Percentiles rank a stretch among this genome's conserved stretches.
Evolutionary conservation across 2,113 vertebrate species (phyloP).

Genomic region (Aplodontia rufa): DNA sequence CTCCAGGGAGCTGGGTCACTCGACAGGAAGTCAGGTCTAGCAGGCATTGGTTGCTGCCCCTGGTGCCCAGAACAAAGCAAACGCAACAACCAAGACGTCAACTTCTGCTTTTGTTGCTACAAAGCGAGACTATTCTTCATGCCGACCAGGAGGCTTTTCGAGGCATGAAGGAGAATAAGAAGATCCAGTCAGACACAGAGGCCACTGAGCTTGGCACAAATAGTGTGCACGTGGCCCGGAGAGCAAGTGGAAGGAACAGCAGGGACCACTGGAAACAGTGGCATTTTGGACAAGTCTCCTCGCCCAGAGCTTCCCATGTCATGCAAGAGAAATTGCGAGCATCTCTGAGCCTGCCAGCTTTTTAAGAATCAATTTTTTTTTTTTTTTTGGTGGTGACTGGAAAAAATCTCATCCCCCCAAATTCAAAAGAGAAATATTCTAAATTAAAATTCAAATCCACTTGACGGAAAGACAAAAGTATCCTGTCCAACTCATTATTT

Average conservation of each 20-base stretch:
- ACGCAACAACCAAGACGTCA: background rate
- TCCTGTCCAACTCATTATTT: background rate
- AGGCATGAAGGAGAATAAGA: background rate
- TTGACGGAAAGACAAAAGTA: background rate
- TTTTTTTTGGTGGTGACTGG: no score
- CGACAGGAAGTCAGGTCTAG: slow-evolving; percentile 69
- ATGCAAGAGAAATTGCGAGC: background rate
- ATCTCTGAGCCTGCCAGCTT: background rate
- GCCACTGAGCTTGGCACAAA: background rate
- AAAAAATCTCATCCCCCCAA: background rate
- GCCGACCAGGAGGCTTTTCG: background rate
- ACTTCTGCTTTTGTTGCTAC: background rate
- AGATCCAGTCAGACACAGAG: background rate
- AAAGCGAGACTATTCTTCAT: background rate
- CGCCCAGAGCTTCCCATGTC: background rate
- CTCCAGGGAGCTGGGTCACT: slow-evolving; percentile 67
- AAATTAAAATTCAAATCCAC: background rate
- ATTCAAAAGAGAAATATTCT: background rate
- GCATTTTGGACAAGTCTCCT: background rate
- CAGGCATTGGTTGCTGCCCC: slow-evolving; percentile 15
- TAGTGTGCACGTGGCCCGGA: accelerated
- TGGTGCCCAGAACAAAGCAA: background rate
- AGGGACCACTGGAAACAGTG: accelerated
- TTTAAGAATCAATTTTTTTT: no score
- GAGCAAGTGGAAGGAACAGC: background rate